Evolutionary conservation across 1,140 invertebrate genomes (phyloP).

Genomic region (Drosophila sproati): DNA sequence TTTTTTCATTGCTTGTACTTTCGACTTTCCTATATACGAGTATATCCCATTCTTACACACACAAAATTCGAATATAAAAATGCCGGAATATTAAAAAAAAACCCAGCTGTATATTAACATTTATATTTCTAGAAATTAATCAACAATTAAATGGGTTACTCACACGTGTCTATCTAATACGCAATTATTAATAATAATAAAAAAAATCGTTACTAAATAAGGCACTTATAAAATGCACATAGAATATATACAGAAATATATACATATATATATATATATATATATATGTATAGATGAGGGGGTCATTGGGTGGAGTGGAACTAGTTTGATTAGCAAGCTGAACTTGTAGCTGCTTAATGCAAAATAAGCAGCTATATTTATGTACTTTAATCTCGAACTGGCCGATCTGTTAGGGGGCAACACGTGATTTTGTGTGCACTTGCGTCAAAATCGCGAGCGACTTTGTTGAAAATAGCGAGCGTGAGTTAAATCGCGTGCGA

Average conservation of each 20-base stretch:
- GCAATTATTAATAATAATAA: neutral
- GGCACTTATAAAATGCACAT: neutral
- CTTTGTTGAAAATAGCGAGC: conserved; percentile 15
- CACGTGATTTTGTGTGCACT: conserved; percentile 71
- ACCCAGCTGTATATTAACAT: neutral
- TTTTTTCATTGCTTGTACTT: too few species aligned
- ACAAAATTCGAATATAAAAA: too few species aligned
- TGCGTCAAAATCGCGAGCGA: conserved; percentile 44
- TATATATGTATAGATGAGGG: neutral
- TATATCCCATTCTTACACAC: too few species aligned
- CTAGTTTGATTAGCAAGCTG: neutral
- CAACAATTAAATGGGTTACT: neutral
- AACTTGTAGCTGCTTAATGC: conserved; percentile 19
- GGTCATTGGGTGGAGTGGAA: neutral
- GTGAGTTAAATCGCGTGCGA: conserved; percentile 43
- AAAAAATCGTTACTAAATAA: neutral
- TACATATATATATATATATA: neutral
- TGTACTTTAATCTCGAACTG: conserved; percentile 15
- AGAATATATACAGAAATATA: neutral
- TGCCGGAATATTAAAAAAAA: too few species aligned
- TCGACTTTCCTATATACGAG: too few species aligned
- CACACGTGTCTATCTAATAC: neutral
- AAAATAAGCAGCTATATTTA: neutral
- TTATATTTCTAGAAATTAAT: neutral
- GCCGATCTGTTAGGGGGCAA: conserved; percentile 23